Base-by-base conservation (phyloP, 1,140 invertebrate genomes). In the Drosophila funebris region DNA sequence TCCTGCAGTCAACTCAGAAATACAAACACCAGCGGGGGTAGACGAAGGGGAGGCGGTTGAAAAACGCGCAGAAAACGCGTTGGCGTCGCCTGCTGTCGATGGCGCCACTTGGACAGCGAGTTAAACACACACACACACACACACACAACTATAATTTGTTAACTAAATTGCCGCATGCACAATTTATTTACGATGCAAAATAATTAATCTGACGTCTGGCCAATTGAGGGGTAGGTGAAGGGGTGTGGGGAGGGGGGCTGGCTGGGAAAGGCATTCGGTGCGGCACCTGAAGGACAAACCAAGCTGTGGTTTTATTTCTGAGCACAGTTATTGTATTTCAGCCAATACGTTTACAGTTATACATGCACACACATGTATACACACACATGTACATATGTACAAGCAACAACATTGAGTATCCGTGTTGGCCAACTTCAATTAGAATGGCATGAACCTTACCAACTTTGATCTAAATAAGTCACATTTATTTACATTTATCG, bases 151-250 rank as follows among this genome's bases (percentile, higher is more conserved):
- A 50, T 84, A 84, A 82, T 84, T 82, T 82, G 76, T 70, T 54
- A 56, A 75, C 64, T 70, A 76, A 76, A 76, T 76, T 76, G 64
- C 63, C 63, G 70, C 63, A 69, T 73, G 63, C 52, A 69, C 69
- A 76, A 76, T 73, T 73, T 62, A 76, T 76, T 73, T 69, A 69
- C 63, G 58, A 76, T 73, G 62, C 63, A 73, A 69, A 76, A 76
- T 76, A 63, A 73, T 70, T 76, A 74, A 76, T 64, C 64, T 69
- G 70, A 72, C 73, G 39, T 70, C 57, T 31, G 20, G 43, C 11
- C 27, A 37, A 22, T 8, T 4, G 9, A 4, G 9, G 7, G 16
- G 8, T 6, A 9, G 24, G 7, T 8, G 5, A 22, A 14, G n/a
- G 14, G 2, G 3, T 2, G 16, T 1, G 11, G 37, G 11, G 29